These are phyloP conservation scores for Parnassius mnemosyne DNA, from an alignment of 2,888 invertebrate genomes.

Conservation along the genomic window DNA sequence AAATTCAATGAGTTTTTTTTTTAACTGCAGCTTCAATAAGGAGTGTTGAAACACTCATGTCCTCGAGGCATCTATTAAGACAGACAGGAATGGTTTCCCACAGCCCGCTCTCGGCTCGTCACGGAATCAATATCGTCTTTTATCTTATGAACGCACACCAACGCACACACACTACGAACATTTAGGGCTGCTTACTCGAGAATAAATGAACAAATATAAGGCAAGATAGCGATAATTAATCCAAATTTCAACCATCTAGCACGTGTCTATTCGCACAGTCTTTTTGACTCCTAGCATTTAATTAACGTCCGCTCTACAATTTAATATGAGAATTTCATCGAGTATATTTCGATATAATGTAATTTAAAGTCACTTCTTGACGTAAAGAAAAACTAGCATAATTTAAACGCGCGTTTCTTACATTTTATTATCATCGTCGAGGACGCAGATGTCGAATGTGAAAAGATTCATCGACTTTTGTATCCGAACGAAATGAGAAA, in stretches of 20 bases:
- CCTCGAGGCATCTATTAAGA: constrained; percentile 71
- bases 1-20: constrained; percentile 25
- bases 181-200: constrained; percentile 36
- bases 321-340: constrained; percentile 50
- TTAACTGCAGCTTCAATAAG: constrained; percentile 50
- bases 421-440: constrained; percentile 19
- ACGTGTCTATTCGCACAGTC: constrained; percentile 56
- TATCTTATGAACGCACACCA: constrained; percentile 64
- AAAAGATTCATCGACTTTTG: constrained; percentile 59
- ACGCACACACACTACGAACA: constrained; percentile 31
- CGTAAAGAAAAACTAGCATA: not conserved
- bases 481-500: constrained; percentile 53
- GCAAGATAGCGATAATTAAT: constrained; percentile 63
- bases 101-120: constrained; percentile 72
- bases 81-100: constrained; percentile 75
- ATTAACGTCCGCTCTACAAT: constrained; percentile 56
- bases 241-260: constrained; percentile 58
- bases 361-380: constrained; percentile 10
- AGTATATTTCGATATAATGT: constrained; percentile 38
- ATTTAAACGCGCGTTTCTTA: constrained; percentile 12
- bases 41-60: constrained; percentile 53
- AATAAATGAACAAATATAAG: constrained; percentile 55
- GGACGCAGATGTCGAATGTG: constrained; percentile 50
- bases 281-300: constrained; percentile 57
- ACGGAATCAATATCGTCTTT: constrained; percentile 80